Conservation (phyloP, 1,140 invertebrate genomes). For the Akabosia matsudoensis region DNA sequence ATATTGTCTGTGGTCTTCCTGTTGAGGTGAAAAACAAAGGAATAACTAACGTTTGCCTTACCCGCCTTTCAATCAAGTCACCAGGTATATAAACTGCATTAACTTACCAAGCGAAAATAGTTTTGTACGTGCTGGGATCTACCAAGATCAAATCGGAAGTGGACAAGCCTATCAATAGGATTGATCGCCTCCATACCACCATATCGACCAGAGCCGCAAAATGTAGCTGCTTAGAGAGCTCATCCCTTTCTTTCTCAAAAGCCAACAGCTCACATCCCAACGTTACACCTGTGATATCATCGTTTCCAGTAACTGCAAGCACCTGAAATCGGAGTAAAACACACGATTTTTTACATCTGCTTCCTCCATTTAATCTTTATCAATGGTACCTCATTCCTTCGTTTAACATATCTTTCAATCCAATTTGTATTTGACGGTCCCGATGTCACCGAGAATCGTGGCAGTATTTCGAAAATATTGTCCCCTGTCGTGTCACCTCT, state of each 20-base stretch:
- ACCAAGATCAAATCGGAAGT: slow-evolving; percentile 37
- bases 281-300: background rate
- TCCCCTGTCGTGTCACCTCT: background rate
- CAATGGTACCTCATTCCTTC: background rate
- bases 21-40: background rate
- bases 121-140: slow-evolving; percentile 25
- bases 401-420: background rate
- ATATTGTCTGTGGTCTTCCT: background rate
- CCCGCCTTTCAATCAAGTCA: background rate
- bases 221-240: background rate
- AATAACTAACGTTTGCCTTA: background rate
- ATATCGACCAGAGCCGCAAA: slow-evolving; percentile 35
- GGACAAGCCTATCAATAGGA: slow-evolving; percentile 37
- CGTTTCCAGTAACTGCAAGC: background rate
- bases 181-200: slow-evolving; percentile 37
- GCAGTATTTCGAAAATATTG: slow-evolving; percentile 21
- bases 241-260: background rate
- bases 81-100: background rate
- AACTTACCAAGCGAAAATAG: background rate
- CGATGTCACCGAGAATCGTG: background rate
- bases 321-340: background rate
- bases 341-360: background rate
- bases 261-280: background rate
- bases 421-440: background rate
- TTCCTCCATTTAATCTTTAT: background rate